Base-by-base conservation (phyloP, 2,888 invertebrate genomes). In the Sphecodes monilicornis region DNA sequence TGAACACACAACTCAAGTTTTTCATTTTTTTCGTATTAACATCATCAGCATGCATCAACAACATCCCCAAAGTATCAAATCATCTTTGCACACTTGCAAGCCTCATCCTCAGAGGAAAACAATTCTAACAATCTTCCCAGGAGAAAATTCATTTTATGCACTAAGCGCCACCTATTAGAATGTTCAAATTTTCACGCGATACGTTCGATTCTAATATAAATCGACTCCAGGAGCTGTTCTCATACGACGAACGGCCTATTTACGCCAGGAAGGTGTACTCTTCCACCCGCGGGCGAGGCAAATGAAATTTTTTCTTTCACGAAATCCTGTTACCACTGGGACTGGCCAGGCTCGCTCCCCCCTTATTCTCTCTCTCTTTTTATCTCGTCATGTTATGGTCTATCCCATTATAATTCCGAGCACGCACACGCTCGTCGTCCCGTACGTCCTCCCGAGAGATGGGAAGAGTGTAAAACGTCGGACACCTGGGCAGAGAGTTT, bases 401-500 rank as follows among this genome's bases (percentile, higher is more conserved):
- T 90, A 87, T 87, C 89, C 90, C 83, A 91, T 91, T 92, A 91
- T 90, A 90, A 91, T 91, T 89, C 89, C 89, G 88, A 76, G 87
- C 90, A 86, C 88, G 85, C 88, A 84, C 88, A 84, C 86, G 84
- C 86, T 87, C 88, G 86, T 84, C 87, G 86, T 60, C 80, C 60
- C 87, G 84, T 71, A 78, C 88, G 87, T 87, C 82, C 89, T 88
- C 89, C 85, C 86, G 88, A 89, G 91, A 90, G 90, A 92, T 91
- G 89, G 64, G 91, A 92, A 92, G 91, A 91, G 91, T 91, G 91
- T 91, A 90, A 93, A 93, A 92, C 90, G 90, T 91, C 91, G 91
- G 91, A 92, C 93, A 94, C 92, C 93, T 94, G 93, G 92, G 91
- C 88, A 88, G 92, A 92, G 91, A 92, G 91, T 92, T 93, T 91